Percentiles rank a stretch among this genome's conserved stretches.
Conservation (phyloP, 2,113 vertebrate genomes). For the Lepisosteus oculatus region DNA sequence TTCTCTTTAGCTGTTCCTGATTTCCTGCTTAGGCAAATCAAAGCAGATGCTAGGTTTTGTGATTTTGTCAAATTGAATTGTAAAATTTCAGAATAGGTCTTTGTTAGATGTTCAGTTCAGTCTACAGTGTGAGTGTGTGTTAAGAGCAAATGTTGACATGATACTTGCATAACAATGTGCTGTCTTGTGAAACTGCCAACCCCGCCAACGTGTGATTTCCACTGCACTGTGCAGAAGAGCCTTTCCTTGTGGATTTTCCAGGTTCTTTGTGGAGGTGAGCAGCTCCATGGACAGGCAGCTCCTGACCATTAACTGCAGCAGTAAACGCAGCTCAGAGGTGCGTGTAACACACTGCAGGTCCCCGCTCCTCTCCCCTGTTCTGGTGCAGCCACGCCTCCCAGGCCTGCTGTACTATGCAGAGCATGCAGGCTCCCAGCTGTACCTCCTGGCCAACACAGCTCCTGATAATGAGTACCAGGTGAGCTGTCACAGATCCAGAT, state of each 20-base stretch:
- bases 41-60: no score
- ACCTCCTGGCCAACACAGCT: constrained; percentile 84
- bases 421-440: constrained; percentile 72
- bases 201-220: no score
- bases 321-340: constrained; percentile 87
- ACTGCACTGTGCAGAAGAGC: not conserved
- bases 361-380: constrained; percentile 63
- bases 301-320: constrained; percentile 88
- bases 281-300: constrained; percentile 77
- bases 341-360: constrained; percentile 69
- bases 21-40: no score
- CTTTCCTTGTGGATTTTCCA: constrained; percentile 36
- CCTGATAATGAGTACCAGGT: constrained; percentile 81
- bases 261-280: constrained; percentile 88
- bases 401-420: constrained; percentile 85
- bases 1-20: no score
- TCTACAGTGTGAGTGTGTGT: not conserved
- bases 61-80: no score
- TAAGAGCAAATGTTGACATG: no score
- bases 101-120: no score
- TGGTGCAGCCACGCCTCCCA: constrained; percentile 74
- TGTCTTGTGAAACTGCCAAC: no score
- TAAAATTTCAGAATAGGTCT: no score
- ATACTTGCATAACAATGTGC: no score
- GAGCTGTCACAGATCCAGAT: not conserved